Evolutionary conservation across 1,140 invertebrate species (phyloP), one percentile per base, ranked within the genome.

Genomic region (Drosophila persimilis): DNA sequence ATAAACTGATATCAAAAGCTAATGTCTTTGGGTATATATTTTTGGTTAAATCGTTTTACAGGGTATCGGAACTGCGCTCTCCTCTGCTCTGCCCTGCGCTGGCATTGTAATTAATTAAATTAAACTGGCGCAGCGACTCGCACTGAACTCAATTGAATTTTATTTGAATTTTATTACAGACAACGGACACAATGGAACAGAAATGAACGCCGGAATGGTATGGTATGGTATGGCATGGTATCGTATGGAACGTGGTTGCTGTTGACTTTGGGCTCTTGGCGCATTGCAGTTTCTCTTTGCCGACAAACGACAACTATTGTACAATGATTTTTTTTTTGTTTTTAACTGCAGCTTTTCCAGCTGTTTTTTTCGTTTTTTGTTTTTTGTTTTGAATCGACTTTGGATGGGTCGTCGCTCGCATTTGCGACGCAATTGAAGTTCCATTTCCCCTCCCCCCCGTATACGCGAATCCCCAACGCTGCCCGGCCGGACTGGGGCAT

Each of bases 91-190:
- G 39, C 57, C 50, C 48, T 11, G 9, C 11, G 35, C 26, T 22
- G 47, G 55, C 65, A 63, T 52, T 83, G 80, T 86, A 85, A 85
- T 85, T 85, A 85, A 85, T 85, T 85, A 86, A 85, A 85, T 85
- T 85, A 85, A 85, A 86, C 81, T 86, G 61, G 73, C 81, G 59
- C 77, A 77, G 67, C 66, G 59, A 74, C 74, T 85, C 57, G 81
- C 62, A 52, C 50, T 86, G 77, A 88, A 88, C 83, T 83, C 83
- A 86, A 86, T 86, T 88, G 81, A 86, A 88, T 86, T 86, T 86
- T 86, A 88, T 86, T 88, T 88, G 81, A 86, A 86, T 86, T 86
- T 88, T 86, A 86, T 86, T 86, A 86, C 81, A 74, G 58, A 63
- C 64, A 74, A 58, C 70, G 77, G 35, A 60, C 52, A 53, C 51